Percentiles rank a stretch among this genome's conserved stretches.
Conservation (phyloP, 1,140 invertebrate species). For the Leptinotarsa texana region DNA sequence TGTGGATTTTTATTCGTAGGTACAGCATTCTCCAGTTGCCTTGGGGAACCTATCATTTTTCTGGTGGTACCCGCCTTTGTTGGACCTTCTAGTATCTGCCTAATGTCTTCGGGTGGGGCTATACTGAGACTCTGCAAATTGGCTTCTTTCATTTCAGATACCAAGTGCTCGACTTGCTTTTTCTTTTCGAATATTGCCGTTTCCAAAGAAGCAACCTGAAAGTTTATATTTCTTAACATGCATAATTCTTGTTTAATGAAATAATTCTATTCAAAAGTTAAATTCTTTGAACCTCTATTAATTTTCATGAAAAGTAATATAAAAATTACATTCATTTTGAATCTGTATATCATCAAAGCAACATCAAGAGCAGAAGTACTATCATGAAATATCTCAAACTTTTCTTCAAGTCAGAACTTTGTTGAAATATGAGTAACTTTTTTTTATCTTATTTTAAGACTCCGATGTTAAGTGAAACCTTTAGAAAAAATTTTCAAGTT, state of each 20-base stretch:
- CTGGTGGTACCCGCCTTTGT: constrained; percentile 84
- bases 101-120: constrained; percentile 78
- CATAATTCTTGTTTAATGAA: too few species aligned
- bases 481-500: too few species aligned
- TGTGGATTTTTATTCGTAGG: constrained; percentile 94
- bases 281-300: too few species aligned
- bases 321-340: not conserved
- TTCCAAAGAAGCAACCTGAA: constrained; percentile 72
- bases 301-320: not conserved
- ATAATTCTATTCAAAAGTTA: too few species aligned
- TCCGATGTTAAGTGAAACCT: too few species aligned
- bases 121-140: constrained; percentile 87
- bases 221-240: not conserved
- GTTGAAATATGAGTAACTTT: too few species aligned
- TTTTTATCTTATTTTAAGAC: too few species aligned
- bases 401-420: too few species aligned
- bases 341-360: not conserved
- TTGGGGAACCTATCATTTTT: constrained; percentile 86
- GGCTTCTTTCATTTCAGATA: constrained; percentile 89
- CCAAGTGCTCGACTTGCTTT: constrained; percentile 79
- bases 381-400: too few species aligned
- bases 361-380: too few species aligned
- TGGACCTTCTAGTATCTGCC: constrained; percentile 78
- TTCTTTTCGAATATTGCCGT: constrained; percentile 83
- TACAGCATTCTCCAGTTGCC: constrained; percentile 89